A percentile compares a stretch with the other conserved stretches of the same genome.
Evolutionary conservation across 2,888 invertebrate species (phyloP).

Genomic region (Erpobdella octoculata): DNA sequence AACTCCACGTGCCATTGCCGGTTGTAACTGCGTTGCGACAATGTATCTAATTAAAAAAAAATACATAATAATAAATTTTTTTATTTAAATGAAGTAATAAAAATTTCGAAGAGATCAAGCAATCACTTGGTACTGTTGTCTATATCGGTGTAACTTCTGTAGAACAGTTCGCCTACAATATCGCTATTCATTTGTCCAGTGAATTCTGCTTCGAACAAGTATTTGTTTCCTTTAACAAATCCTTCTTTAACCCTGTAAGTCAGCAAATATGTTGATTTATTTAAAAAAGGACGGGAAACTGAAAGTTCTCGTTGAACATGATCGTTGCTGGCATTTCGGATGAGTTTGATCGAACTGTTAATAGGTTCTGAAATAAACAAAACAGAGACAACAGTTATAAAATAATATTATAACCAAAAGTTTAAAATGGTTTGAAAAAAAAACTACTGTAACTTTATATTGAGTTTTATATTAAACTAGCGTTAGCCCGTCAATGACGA

Average conservation of each 20-base stretch:
- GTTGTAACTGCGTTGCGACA: constrained; percentile 25
- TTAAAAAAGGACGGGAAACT: neutral
- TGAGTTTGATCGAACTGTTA: neutral
- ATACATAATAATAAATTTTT: neutral
- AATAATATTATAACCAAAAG: no score
- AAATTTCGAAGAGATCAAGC: neutral
- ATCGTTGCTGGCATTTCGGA: neutral
- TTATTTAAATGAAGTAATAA: no score
- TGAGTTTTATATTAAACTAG: no score
- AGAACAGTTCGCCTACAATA: neutral
- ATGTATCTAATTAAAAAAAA: constrained; percentile 26
- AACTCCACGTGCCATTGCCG: constrained; percentile 16
- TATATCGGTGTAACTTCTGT: neutral
- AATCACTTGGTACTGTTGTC: neutral
- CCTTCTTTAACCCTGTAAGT: neutral
- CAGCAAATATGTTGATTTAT: neutral
- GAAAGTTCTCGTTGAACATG: no score
- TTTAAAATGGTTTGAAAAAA: no score
- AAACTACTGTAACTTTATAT: no score
- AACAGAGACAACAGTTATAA: no score
- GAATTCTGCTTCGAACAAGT: neutral
- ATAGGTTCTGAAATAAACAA: neutral
- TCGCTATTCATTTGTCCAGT: neutral
- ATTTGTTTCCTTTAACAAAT: neutral
- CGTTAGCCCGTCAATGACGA: no score